These are phyloP conservation scores for Mesocentrotus franciscanus DNA, from an alignment of 53 echinoderm and acorn worm genomes.

Conservation along the genomic window DNA sequence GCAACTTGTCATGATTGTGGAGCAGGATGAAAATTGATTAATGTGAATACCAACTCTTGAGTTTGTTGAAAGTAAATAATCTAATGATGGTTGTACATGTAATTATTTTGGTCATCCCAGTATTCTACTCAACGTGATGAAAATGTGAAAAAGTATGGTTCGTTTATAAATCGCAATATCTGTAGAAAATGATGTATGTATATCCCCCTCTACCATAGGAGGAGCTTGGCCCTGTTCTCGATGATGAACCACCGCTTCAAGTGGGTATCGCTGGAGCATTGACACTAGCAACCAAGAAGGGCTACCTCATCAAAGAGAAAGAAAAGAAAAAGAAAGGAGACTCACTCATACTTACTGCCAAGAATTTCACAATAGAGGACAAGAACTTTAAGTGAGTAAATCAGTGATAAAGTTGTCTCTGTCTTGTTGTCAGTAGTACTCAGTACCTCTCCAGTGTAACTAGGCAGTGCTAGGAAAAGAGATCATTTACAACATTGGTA, in stretches of 20 bases:
- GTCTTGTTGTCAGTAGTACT: neutral
- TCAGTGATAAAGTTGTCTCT: neutral
- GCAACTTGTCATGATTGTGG: no score
- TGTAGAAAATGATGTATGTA: neutral
- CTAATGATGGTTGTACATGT: neutral
- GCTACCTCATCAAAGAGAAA: conserved; percentile 84
- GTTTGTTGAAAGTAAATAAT: neutral
- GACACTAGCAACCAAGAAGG: conserved; percentile 89
- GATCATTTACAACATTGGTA: no score
- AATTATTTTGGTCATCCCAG: neutral
- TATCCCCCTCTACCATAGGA: conserved; percentile 68
- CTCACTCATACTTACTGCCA: conserved; percentile 72
- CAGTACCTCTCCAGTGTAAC: neutral
- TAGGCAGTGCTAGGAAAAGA: neutral
- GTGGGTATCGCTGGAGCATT: conserved; percentile 91
- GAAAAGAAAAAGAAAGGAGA: conserved; percentile 73
- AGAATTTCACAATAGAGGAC: conserved; percentile 92
- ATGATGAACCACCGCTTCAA: conserved; percentile 89
- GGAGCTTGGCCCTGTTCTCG: conserved; percentile 86
- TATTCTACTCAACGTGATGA: neutral
- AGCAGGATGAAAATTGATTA: no score
- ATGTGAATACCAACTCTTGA: neutral
- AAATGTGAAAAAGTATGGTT: neutral
- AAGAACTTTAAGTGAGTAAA: conserved; percentile 94
- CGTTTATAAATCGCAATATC: neutral